Percentiles rank a stretch among this genome's conserved stretches.
Evolutionary conservation across 2,888 invertebrate genomes (phyloP).

Genomic region (Urechis unicinctus): DNA sequence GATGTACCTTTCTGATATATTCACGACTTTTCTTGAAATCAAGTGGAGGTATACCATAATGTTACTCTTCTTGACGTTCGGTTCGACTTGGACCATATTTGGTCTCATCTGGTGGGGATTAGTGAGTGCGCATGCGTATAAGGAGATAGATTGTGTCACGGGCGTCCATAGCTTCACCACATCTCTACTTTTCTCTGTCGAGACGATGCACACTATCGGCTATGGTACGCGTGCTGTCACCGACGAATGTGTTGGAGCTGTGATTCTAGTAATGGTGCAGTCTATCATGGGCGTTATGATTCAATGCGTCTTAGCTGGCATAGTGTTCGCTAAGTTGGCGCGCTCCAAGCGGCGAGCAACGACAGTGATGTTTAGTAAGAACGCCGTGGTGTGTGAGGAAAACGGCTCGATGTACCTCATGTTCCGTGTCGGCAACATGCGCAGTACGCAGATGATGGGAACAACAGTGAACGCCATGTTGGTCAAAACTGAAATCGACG

Average conservation of each 20-base stretch:
- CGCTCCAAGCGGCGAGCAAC: slow-evolving; percentile 90
- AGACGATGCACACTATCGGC: slow-evolving; percentile 93
- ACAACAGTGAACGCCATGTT: slow-evolving; percentile 89
- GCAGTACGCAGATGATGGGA: slow-evolving; percentile 55
- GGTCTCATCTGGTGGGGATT: slow-evolving; percentile 7
- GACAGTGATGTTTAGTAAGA: slow-evolving; percentile 84
- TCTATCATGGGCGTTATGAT: slow-evolving; percentile 80
- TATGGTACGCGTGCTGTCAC: slow-evolving; percentile 80
- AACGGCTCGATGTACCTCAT: slow-evolving; percentile 45
- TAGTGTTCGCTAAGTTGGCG: slow-evolving; percentile 73
- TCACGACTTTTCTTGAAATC: slow-evolving; percentile 7
- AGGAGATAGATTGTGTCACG: slow-evolving; percentile 8
- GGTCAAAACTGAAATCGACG: slow-evolving; percentile 82
- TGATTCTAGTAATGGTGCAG: slow-evolving; percentile 82
- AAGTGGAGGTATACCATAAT: slow-evolving; percentile 7
- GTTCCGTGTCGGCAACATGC: slow-evolving; percentile 50
- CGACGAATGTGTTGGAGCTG: slow-evolving; percentile 83
- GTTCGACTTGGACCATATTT: slow-evolving; percentile 6
- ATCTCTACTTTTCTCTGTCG: slow-evolving; percentile 62
- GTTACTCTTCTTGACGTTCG: slow-evolving; percentile 5
- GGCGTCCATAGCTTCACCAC: slow-evolving; percentile 14
- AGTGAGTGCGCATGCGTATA: neutral
- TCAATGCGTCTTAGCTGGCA: slow-evolving; percentile 65
- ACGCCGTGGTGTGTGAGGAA: slow-evolving; percentile 72
- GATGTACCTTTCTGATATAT: slow-evolving; percentile 6